These are phyloP conservation scores for Nemapogon koenigi DNA, from an alignment of 2,888 invertebrate species.

Conservation along the genomic window DNA sequence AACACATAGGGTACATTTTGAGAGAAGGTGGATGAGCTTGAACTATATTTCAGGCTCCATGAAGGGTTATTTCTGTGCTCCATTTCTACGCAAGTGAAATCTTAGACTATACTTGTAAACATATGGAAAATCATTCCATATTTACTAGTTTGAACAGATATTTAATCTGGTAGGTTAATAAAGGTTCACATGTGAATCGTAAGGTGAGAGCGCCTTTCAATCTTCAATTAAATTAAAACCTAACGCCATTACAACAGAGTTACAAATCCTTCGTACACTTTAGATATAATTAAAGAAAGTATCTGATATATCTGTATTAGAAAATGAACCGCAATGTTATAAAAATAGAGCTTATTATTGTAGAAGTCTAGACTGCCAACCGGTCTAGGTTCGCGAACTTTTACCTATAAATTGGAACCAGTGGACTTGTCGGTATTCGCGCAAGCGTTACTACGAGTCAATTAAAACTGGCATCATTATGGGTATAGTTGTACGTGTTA, in stretches of 20 bases:
- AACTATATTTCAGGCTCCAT: too few species aligned
- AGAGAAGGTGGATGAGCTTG: too few species aligned
- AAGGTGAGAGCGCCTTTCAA: conserved; percentile 44
- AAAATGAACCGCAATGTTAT: background rate
- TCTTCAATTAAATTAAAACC: conserved; percentile 25
- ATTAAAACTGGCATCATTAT: conserved; percentile 42
- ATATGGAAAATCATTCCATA: too few species aligned
- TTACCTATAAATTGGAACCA: conserved; percentile 55
- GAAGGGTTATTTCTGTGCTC: too few species aligned
- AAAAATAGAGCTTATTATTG: conserved; percentile 2
- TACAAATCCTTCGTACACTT: conserved; percentile 26
- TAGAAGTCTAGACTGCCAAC: conserved; percentile 24
- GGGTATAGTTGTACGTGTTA: conserved; percentile 31
- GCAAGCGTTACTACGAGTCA: conserved; percentile 51
- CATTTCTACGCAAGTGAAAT: too few species aligned
- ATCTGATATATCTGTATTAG: conserved; percentile 30
- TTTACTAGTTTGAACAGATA: conserved; percentile 44
- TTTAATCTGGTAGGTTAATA: conserved; percentile 52
- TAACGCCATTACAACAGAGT: conserved; percentile 40
- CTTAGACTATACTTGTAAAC: too few species aligned
- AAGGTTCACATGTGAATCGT: conserved; percentile 59
- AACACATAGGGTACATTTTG: too few species aligned
- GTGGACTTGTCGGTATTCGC: conserved; percentile 3
- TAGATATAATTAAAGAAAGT: conserved; percentile 36
- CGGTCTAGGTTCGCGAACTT: conserved; percentile 61